These are phyloP conservation scores for Heterotis niloticus DNA, from an alignment of 2,113 vertebrate genomes.

Conservation along the genomic window DNA sequence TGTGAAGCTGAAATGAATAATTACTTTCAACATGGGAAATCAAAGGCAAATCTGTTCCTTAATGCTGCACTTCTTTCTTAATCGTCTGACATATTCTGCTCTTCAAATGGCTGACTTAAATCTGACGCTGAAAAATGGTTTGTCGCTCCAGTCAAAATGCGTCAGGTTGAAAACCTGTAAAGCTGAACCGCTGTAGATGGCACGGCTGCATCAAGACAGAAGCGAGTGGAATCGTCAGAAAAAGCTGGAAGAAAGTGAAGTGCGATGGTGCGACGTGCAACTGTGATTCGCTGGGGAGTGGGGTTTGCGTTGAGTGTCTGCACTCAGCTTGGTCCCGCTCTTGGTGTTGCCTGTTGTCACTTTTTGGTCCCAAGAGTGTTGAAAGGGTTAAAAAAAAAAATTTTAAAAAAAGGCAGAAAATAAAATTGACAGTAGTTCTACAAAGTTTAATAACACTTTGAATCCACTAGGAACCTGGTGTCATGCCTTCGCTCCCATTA, in stretches of 20 bases:
- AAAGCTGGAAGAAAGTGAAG: not conserved
- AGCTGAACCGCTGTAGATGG: not conserved
- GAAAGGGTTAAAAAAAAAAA: not conserved
- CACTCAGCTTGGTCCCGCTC: not conserved
- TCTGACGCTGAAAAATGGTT: not conserved
- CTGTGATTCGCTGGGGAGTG: not conserved
- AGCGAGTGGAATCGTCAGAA: slow-evolving; percentile 1
- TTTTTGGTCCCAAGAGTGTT: too few relatives aligned
- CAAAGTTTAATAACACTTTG: not conserved
- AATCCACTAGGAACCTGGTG: not conserved
- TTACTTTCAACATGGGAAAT: slow-evolving; percentile 2
- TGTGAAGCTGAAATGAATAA: slow-evolving; percentile 1
- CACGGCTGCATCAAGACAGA: not conserved
- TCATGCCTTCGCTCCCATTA: not conserved
- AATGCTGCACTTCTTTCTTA: slow-evolving; percentile 4
- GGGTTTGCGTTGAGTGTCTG: not conserved
- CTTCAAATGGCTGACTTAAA: not conserved
- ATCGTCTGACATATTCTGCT: not conserved
- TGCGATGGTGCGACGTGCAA: not conserved
- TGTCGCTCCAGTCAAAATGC: not conserved
- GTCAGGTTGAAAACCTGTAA: slow-evolving; percentile 3
- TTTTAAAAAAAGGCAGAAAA: not conserved
- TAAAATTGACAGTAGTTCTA: not conserved
- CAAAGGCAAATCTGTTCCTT: not conserved
- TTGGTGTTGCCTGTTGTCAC: too few relatives aligned